Percentiles rank a stretch among this genome's conserved stretches.
phyloP scores from a whole-genome alignment of 2,113 vertebrate species.

The Sinocyclocheilus grahami region DNA sequence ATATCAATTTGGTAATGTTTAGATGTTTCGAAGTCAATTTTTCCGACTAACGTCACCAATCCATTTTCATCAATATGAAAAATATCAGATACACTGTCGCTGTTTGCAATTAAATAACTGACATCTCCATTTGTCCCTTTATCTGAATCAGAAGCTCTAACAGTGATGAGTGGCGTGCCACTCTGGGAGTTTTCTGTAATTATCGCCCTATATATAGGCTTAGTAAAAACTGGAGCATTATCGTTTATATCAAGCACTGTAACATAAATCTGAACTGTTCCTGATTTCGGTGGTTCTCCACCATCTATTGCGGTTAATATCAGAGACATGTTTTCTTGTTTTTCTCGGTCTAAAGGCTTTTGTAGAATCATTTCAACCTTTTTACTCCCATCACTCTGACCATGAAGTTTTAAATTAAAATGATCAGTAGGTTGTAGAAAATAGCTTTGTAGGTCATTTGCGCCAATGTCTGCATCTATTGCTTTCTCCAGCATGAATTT shows the following conservation, averaged over 20 bases:
- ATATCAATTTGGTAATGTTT: constrained; percentile 69
- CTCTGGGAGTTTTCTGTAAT: constrained; percentile 64
- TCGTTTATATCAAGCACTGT: constrained; percentile 61
- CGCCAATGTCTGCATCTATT: too few species aligned
- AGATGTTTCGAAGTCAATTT: constrained; percentile 75
- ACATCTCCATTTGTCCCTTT: constrained; percentile 72
- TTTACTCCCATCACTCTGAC: constrained; percentile 31
- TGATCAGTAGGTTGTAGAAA: constrained; percentile 66
- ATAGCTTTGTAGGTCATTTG: constrained; percentile 66
- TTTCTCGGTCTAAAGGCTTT: constrained; percentile 41
- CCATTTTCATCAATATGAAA: constrained; percentile 72
- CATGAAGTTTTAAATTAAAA: constrained; percentile 62
- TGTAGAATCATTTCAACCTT: constrained; percentile 48
- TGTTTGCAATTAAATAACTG: constrained; percentile 70
- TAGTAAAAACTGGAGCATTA: constrained; percentile 59
- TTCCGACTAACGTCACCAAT: constrained; percentile 66
- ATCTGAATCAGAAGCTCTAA: constrained; percentile 76
- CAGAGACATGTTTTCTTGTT: background rate
- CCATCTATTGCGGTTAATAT: constrained; percentile 45
- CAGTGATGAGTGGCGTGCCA: constrained; percentile 53
- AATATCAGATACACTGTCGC: constrained; percentile 53
- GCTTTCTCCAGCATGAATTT: constrained; percentile 62
- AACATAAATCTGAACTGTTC: constrained; percentile 61
- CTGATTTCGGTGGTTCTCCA: constrained; percentile 4
- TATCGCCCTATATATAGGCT: constrained; percentile 64